Evolutionary conservation across 1,140 invertebrate species (phyloP), one percentile per base, ranked within the genome.

Genomic region (Aphelinus certus): DNA sequence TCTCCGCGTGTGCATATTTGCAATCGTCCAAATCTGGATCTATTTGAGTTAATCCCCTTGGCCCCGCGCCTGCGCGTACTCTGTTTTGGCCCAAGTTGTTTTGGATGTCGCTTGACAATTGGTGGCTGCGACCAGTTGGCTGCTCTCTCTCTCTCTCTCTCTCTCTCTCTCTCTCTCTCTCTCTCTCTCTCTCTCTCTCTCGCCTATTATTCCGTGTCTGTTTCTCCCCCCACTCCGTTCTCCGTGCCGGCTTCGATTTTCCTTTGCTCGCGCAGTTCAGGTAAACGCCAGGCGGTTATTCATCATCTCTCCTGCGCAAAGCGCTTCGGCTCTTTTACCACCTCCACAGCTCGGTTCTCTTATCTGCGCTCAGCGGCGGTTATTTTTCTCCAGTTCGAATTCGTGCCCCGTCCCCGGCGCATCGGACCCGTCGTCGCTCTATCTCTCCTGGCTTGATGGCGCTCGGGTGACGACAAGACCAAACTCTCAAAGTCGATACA

Each of bases 381-480:
- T 74, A 68, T 74, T 74, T 67, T 74, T 64, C 73, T 72, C 74
- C 75, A 81, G 79, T 81, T 80, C 57, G 57, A 75, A 73, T 75
- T 72, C 61, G 76, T 73, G 68, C 75, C 67, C 61, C 75, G 73
- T 47, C 57, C 58, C 46, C 68, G 76, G 68, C 72, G 57, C 76
- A 71, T 69, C 74, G 51, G 0, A 53, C 55, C n/a, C 26, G 56
- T 55, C 63, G 56, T 62, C 63, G 3, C 53, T 73, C 53, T 45
- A 46, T 57, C 64, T 73, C 61, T 69, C 51, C 42, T 47, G 3
- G 10, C 46, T 77, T 69, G 73, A 83, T 83, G 83, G 73, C 81
- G 76, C 82, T 81, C 75, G 76, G 80, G 73, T 42, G 79, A 79
- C 3, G 80, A 82, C 79, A 80, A 26, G 26, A 26, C 26, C 26